phyloP scores from a whole-genome alignment of 2,113 vertebrate genomes.

The Oryzias melastigma region DNA sequence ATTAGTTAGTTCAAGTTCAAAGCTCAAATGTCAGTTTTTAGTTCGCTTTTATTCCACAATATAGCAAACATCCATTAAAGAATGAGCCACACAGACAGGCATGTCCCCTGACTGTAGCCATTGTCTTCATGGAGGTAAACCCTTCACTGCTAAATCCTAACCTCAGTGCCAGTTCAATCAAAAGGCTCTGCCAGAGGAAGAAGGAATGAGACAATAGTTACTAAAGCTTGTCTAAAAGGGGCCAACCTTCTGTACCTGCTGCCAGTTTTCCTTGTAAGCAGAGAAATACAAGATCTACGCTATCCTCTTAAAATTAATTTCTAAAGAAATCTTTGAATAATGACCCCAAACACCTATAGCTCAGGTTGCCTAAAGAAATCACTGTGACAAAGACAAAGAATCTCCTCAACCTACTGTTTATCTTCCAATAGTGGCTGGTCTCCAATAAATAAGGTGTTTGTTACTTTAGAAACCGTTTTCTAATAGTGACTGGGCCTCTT shows the following conservation, averaged over 20 bases:
- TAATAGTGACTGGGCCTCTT: no score
- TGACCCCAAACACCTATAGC: constrained; percentile 3
- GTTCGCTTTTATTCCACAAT: constrained; percentile 1
- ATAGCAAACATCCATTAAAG: constrained; percentile 53
- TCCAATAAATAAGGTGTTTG: no score
- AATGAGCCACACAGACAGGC: constrained; percentile 43
- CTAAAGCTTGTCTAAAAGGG: constrained; percentile 48
- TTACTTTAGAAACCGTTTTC: no score
- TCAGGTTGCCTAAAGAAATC: no score
- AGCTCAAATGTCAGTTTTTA: constrained; percentile 30
- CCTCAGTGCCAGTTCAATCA: constrained; percentile 63
- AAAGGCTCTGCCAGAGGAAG: constrained; percentile 48
- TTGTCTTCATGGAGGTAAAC: constrained; percentile 65
- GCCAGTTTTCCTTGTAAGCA: constrained; percentile 55
- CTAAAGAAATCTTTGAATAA: constrained; percentile 27
- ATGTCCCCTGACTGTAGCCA: constrained; percentile 43
- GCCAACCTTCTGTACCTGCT: constrained; percentile 52
- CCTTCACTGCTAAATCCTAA: constrained; percentile 58
- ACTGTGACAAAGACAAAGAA: no score
- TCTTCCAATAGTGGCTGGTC: no score
- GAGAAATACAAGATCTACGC: constrained; percentile 35
- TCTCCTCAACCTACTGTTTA: no score
- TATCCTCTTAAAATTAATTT: constrained; percentile 43
- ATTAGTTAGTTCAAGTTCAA: constrained; percentile 57
- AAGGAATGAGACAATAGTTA: constrained; percentile 48